These are phyloP conservation scores for Xenopus petersii DNA, from an alignment of 2,797 vertebrate genomes.

Conservation along the genomic window DNA sequence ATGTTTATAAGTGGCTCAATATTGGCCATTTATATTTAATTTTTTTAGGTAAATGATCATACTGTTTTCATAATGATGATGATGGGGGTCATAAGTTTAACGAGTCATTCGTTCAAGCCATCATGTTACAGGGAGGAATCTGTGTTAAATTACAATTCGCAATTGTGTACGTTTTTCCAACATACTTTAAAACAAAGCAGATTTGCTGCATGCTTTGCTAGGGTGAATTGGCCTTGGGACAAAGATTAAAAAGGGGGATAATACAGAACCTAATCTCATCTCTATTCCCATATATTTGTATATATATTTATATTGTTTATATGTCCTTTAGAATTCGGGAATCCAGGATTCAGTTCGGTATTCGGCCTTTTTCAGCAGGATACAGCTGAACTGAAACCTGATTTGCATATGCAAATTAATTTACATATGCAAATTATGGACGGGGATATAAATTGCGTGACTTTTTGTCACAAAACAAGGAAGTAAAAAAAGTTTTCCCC, in stretches of 20 bases:
- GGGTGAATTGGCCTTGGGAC: slow-evolving; percentile 2
- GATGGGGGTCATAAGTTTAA: slow-evolving; percentile 42
- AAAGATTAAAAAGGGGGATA: background rate
- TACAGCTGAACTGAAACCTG: too few species aligned
- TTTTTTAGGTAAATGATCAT: slow-evolving; percentile 10
- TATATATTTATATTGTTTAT: too few species aligned
- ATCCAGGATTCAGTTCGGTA: too few species aligned
- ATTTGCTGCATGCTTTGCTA: slow-evolving; percentile 2
- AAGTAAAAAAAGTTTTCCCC: too few species aligned
- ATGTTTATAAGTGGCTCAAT: slow-evolving; percentile 5
- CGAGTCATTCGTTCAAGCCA: slow-evolving; percentile 11
- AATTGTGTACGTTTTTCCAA: slow-evolving; percentile 8
- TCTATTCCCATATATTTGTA: too few species aligned
- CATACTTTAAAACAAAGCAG: slow-evolving; percentile 6
- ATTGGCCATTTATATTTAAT: slow-evolving; percentile 30
- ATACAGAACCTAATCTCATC: background rate
- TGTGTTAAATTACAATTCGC: slow-evolving; percentile 22
- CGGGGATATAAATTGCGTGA: too few species aligned
- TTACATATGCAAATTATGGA: too few species aligned
- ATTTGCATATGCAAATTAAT: too few species aligned
- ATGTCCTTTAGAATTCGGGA: too few species aligned
- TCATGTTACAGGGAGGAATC: slow-evolving; percentile 11
- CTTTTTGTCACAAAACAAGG: too few species aligned
- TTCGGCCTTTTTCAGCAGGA: too few species aligned
- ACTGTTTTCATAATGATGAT: slow-evolving; percentile 23